Conservation (phyloP, 1,140 invertebrate species). For the Hyposmocoma kahamanoa region DNA sequence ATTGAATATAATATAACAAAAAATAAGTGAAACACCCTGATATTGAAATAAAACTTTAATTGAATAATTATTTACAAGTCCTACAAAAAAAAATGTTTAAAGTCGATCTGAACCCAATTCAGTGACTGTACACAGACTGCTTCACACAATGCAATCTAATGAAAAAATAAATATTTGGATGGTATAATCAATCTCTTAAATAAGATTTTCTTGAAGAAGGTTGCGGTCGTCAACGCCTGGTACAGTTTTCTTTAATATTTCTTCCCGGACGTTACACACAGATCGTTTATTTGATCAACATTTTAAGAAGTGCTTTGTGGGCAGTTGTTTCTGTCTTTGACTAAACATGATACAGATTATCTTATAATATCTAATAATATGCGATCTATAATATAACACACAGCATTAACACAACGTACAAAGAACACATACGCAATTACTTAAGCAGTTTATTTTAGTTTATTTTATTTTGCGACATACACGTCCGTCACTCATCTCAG, state of each 20-base stretch:
- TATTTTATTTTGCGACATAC: no score
- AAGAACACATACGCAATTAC: background rate
- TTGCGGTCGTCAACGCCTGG: constrained; percentile 3
- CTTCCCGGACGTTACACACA: background rate
- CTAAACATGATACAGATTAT: background rate
- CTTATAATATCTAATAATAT: no score
- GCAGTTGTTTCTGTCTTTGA: background rate
- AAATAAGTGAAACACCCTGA: no score
- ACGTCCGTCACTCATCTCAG: no score
- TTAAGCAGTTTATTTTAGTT: background rate
- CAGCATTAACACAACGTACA: background rate
- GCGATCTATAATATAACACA: background rate
- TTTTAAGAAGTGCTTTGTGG: background rate
- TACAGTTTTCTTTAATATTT: constrained; percentile 11
- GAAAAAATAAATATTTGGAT: background rate
- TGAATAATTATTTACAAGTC: no score
- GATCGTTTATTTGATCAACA: background rate
- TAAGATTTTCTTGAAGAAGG: constrained; percentile 1
- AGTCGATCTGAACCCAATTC: no score
- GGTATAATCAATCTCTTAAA: constrained; percentile 7
- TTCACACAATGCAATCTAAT: background rate
- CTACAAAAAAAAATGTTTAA: no score
- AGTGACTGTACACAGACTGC: no score
- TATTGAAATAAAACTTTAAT: no score
- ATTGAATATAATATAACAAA: no score